Base-by-base conservation (phyloP, 2,797 vertebrate species). In the Syndactyla subalaris region DNA sequence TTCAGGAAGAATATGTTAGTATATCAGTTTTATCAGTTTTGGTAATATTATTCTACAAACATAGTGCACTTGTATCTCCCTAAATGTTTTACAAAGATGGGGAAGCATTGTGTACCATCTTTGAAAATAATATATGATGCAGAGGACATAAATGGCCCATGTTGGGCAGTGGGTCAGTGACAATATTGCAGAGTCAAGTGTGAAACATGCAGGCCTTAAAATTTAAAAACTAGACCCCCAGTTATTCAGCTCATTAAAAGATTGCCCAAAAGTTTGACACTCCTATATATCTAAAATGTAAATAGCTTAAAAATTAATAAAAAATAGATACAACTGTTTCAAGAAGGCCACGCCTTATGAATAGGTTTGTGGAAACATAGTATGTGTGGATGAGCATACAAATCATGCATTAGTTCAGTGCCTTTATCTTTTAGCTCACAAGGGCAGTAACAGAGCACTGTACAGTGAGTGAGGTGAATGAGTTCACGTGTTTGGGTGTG, bases 121-220 rank as follows among this genome's bases (percentile, higher is more conserved):
- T 82, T 92, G 67, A 49, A 63, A 66, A 16, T 74, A 63, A 41
- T 27, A 14, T 2, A 14, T 8, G 22, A 65, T 55, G 54, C 45
- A 66, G 14, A 48, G n/a, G 34, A 15, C 30, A 7, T 27, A 54
- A 77, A 48, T 0, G 3, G 39, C 62, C 58, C 5, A 0, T 48
- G 16, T 39, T 81, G 63, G 75, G 32, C 61, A 30, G 0, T 36
- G 46, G 20, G 34, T 87, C 78, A 68, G 36, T 73, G 66, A 26
- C 79, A 79, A 17, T 21, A 41, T 32, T 77, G 39, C 48, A 41
- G n/a, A 38, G 21, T 62, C 18, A 30, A 36, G 27, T 34, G 41
- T 83, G 75, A 95, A 91, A 73, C 72, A 72, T 92, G 91, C 85
- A 90, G 92, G 73, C 88, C 76, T 95, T 88, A 75, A 65, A 62